phyloP scores from a whole-genome alignment of 2,113 vertebrate species.

The Fregata magnificens region DNA sequence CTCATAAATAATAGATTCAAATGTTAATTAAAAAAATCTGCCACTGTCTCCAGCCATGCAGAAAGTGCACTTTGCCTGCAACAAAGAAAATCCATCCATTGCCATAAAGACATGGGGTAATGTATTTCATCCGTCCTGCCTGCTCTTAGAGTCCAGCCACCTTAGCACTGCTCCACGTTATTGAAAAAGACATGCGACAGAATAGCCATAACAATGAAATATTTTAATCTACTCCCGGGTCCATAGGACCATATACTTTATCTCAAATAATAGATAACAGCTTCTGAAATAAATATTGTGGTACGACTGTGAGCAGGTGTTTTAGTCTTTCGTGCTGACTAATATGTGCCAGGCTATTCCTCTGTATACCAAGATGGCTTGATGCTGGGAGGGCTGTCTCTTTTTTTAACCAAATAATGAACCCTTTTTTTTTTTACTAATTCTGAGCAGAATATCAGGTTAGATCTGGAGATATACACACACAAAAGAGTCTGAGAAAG shows the following conservation, averaged over 20 bases:
- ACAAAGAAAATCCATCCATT: not conserved
- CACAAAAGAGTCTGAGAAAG: not conserved
- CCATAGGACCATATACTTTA: not conserved
- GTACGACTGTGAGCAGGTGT: not conserved
- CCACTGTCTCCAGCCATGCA: not conserved
- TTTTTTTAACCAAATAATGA: not conserved
- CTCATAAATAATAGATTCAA: constrained; percentile 43
- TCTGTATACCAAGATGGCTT: not conserved
- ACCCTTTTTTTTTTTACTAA: not conserved
- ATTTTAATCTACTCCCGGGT: not conserved
- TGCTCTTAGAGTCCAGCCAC: not conserved
- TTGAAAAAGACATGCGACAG: not conserved
- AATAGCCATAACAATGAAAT: not conserved
- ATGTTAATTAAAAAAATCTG: constrained; percentile 34
- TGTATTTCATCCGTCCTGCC: not conserved
- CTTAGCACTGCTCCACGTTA: not conserved
- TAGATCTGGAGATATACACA: not conserved
- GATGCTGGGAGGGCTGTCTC: not conserved
- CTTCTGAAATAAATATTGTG: not conserved
- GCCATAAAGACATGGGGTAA: not conserved
- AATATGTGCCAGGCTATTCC: not conserved
- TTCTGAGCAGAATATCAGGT: not conserved
- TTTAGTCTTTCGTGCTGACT: not conserved
- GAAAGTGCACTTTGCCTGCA: not conserved
- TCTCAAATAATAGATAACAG: not conserved